Base-by-base conservation (phyloP, 2,113 vertebrate species). In the Salvelinus fontinalis region DNA sequence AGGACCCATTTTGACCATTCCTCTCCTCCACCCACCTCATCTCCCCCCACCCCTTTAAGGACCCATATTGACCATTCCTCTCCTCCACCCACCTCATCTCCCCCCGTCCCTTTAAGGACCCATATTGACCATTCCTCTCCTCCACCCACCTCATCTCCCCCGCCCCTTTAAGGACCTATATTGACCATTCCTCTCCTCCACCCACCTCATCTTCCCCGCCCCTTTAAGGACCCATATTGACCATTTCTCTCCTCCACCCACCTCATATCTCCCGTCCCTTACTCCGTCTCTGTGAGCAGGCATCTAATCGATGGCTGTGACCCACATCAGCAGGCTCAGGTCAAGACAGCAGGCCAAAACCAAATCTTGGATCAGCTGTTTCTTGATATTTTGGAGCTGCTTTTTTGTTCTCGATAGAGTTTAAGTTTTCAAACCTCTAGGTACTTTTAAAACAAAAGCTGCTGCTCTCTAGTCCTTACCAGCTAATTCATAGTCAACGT, bases 131-230 rank as follows among this genome's bases (percentile, higher is more conserved):
- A 69, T 76, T 79, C 70, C 51, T 76, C 31, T 80, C 76, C 75
- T 76, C 87, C 87, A 22, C 88, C 84, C 84, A 84, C 89, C 66
- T n/a, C 31, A 34, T 34, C 44, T 79, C 20, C 77, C 82, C 86
- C 81, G 68, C 67, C 81, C 75, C 60, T 85, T 82, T 39, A 39
- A 39, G 34, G 7, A 39, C 34, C 6, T 7, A 39, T 39, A 85
- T 82, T 66, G 76, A 85, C 18, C 26, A 69, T 76, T 79, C 70
- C 51, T 76, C 31, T 80, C 76, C 75, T 76, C 87, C 87, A 22
- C 88, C 84, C 84, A 84, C 89, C 66, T n/a, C 31, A 34, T 34
- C 34, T 39, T 39, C 24, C 20, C 9, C 26, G 31, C 51, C 72
- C 31, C 34, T 39, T 39, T 39, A 39, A 39, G 34, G 7, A 39